phyloP scores from a whole-genome alignment of 1,140 invertebrate species.

The Drosophila novamexicana region DNA sequence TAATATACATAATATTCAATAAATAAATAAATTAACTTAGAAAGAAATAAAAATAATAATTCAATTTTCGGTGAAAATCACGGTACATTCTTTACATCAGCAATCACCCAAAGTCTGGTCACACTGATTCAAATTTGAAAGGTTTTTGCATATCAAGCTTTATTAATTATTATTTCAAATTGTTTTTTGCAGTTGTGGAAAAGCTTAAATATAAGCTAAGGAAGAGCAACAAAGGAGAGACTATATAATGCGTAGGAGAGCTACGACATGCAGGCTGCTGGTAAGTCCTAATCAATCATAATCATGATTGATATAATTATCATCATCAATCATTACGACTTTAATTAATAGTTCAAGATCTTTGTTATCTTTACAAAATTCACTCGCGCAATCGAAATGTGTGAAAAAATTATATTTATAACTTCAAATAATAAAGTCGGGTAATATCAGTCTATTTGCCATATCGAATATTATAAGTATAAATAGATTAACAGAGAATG shows the following conservation, averaged over 20 bases:
- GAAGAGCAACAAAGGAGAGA: neutral
- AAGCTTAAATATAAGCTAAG: neutral
- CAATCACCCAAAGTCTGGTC: neutral
- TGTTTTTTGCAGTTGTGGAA: slow-evolving; percentile 11
- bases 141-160: neutral
- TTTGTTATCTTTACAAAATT: too few species aligned
- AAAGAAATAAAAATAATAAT: neutral
- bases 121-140: neutral
- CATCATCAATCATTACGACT: too few species aligned
- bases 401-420: too few species aligned
- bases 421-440: too few species aligned
- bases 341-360: neutral
- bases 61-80: neutral
- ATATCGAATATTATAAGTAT: too few species aligned
- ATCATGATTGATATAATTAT: neutral
- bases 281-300: slow-evolving; percentile 43
- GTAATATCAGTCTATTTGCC: too few species aligned
- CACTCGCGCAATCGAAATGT: too few species aligned
- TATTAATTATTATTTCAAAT: neutral
- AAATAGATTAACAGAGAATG: too few species aligned
- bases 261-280: slow-evolving; percentile 48
- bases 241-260: slow-evolving; percentile 49
- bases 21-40: neutral
- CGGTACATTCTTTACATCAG: neutral
- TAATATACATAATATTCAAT: too few species aligned